Evolutionary conservation across 1,140 invertebrate species (phyloP), one percentile per base, ranked within the genome.

Genomic region (Bombus haemorrhoidalis): DNA sequence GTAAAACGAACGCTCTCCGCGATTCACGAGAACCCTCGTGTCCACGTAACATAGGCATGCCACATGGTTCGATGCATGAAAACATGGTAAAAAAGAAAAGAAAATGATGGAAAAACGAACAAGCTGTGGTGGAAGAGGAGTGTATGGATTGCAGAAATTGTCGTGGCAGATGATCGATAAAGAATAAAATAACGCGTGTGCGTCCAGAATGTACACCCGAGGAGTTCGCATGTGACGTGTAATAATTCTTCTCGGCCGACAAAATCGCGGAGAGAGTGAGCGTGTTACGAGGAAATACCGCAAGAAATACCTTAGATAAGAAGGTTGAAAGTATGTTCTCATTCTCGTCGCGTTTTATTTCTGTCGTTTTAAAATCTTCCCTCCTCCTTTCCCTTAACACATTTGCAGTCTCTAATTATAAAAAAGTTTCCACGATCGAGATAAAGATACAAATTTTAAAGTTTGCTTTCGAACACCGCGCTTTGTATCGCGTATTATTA

Each of bases 161-260:
- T 37, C 80, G 73, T 71, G 80, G 25, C 32, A 9, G n/a, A 6
- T 8, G 57, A 18, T 53, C 85, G 81, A 86, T 86, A 78, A 83
- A 43, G 76, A 62, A 79, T 79, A 62, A 72, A 62, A 53, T 72
- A 73, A 83, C 68, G 80, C 80, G 72, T 75, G 59, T 83, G 80
- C 72, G 62, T 82, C 9, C n/a, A 71, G 59, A 68, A 82, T 28
- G 69, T 57, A 85, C 79, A 71, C 37, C 15, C 28, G 57, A 43
- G 32, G 41, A 77, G 28, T 62, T 85, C 43, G 71, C 85, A 83
- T 34, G 73, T 68, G 53, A 83, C 81, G 73, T 25, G 28, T 34
- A 22, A 72, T 82, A 77, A 83, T 62, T 86, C 43, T 64, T 62
- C 47, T 39, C 22, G 15, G 32, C 22, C 81, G 62, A 69, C n/a